phyloP scores from a whole-genome alignment of 2,888 invertebrate genomes.

The Pseudococcus viburni region DNA sequence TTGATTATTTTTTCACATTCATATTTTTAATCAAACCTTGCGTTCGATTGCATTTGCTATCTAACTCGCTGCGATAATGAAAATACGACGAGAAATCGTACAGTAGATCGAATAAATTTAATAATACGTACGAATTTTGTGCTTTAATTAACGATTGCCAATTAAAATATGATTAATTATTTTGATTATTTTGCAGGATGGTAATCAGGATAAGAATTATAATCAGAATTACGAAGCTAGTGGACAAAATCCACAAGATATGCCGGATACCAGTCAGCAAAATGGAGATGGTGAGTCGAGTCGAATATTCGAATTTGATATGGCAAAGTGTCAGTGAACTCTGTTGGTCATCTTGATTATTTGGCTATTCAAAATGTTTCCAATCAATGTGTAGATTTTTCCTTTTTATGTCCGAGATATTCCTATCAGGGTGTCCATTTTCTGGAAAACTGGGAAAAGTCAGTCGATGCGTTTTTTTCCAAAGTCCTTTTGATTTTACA shows the following conservation, averaged over 20 bases:
- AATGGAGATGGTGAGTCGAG: constrained; percentile 36
- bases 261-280: constrained; percentile 53
- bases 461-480: too few relatives aligned
- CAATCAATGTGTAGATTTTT: too few relatives aligned
- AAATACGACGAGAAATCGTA: too few relatives aligned
- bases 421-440: too few relatives aligned
- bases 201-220: not conserved
- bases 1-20: not conserved
- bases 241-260: constrained; percentile 36
- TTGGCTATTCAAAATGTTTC: too few relatives aligned
- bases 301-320: not conserved
- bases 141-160: not conserved
- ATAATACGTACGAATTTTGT: not conserved
- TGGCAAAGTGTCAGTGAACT: too few relatives aligned
- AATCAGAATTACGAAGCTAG: constrained; percentile 41
- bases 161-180: not conserved
- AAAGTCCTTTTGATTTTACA: too few relatives aligned
- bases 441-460: too few relatives aligned
- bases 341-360: too few relatives aligned
- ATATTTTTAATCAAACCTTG: not conserved
- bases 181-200: constrained; percentile 12
- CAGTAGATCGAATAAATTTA: not conserved
- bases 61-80: not conserved
- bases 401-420: too few relatives aligned
- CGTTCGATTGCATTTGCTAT: not conserved